Percentiles rank a stretch among this genome's conserved stretches.
Conservation (phyloP, 1,140 invertebrate species). For the Acromyrmex echinatior region DNA sequence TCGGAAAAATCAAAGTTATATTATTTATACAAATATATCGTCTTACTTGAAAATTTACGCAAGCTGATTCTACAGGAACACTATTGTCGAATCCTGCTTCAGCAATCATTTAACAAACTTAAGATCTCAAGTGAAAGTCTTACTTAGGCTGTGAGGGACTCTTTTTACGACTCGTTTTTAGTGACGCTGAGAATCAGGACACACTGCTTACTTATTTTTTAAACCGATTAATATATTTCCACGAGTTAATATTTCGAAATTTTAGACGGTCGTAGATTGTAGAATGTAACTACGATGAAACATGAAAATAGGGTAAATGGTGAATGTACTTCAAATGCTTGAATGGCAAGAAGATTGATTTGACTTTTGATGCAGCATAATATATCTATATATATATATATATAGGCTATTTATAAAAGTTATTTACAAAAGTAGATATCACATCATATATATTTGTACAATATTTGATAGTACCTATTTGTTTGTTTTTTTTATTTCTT, state of each 20-base stretch:
- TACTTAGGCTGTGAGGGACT: slow-evolving; percentile 80
- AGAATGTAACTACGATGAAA: slow-evolving; percentile 74
- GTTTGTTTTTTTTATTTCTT: slow-evolving; percentile 19
- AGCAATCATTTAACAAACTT: slow-evolving; percentile 72
- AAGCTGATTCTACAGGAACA: neutral
- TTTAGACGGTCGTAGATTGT: slow-evolving; percentile 73
- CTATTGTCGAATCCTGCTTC: slow-evolving; percentile 67
- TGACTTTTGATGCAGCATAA: slow-evolving; percentile 32
- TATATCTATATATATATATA: slow-evolving; percentile 24
- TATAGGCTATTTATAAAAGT: slow-evolving; percentile 13
- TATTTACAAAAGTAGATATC: slow-evolving; percentile 30
- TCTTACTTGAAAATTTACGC: slow-evolving; percentile 26
- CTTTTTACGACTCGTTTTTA: slow-evolving; percentile 67
- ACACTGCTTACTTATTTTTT: slow-evolving; percentile 79
- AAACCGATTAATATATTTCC: slow-evolving; percentile 64
- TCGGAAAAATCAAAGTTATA: slow-evolving; percentile 37
- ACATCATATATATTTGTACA: slow-evolving; percentile 30
- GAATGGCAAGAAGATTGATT: slow-evolving; percentile 68
- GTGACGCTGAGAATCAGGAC: slow-evolving; percentile 67
- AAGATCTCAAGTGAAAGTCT: slow-evolving; percentile 80
- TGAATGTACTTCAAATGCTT: slow-evolving; percentile 75
- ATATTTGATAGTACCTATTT: slow-evolving; percentile 19
- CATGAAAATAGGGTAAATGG: slow-evolving; percentile 76
- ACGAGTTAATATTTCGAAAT: slow-evolving; percentile 74
- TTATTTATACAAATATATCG: slow-evolving; percentile 50